Evolutionary conservation across 2,888 invertebrate species (phyloP), one percentile per base, ranked within the genome.

Genomic region (Epinotia ramella): DNA sequence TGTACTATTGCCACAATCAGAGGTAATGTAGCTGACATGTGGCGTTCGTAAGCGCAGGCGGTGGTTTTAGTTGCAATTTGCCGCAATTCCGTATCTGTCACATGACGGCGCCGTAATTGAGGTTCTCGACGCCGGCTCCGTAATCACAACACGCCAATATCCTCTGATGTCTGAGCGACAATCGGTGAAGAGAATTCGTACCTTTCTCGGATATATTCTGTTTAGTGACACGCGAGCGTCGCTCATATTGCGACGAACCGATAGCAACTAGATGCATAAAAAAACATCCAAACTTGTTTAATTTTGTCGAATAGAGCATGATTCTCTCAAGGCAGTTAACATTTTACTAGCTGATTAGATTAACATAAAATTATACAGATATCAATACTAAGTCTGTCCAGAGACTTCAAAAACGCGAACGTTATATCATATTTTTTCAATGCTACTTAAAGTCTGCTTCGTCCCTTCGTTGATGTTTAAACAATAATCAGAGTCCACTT

Each of bases 11-110:
- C 77, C 75, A 68, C 76, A 76, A 77, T 78, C 77, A 77, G 75
- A 44, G 66, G 57, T 78, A 78, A 77, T 65, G 72, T 53, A 40
- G 63, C 64, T 71, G 76, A 76, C 77, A 79, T 77, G 76, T 77
- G 79, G 63, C 69, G 66, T 49, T 65, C 73, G 70, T 59, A 71
- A 56, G 73, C 60, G 75, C 75, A 40, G 66, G 63, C 28, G 63
- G 64, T 72, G 63, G 79, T 76, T 77, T 77, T 79, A 77, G 78
- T 66, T 68, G 78, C 80, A 80, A 80, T 80, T 80, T 80, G 75
- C 76, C 60, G 78, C 78, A 79, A 78, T 79, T 78, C 78, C 56
- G 73, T 76, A 62, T 77, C 78, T 77, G 79, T 77, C 77, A 74
- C 79, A 78, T 79, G 73, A 76, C 66, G 59, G 75, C 56, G 4